These are phyloP conservation scores for Callyntrura guangdongensis DNA, from an alignment of 2,888 invertebrate genomes.

Conservation along the genomic window DNA sequence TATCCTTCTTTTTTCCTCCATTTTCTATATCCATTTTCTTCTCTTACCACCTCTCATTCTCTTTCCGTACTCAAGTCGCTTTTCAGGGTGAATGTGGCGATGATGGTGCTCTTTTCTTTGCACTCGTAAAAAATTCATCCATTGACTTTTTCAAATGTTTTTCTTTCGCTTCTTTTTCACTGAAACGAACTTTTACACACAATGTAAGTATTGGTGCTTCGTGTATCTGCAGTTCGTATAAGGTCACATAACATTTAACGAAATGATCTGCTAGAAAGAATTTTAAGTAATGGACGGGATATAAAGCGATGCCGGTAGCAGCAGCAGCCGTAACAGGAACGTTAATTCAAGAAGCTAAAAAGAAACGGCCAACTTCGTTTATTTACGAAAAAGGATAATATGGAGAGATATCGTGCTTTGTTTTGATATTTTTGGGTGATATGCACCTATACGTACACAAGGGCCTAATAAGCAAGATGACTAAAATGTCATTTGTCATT, in stretches of 20 bases:
- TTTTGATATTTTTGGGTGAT: background rate
- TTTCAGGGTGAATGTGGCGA: constrained; percentile 60
- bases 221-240: constrained; percentile 54
- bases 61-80: constrained; percentile 33
- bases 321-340: constrained; percentile 1
- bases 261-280: constrained; percentile 55
- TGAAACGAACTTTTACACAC: constrained; percentile 7
- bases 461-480: constrained; percentile 50
- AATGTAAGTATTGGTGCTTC: too few relatives aligned
- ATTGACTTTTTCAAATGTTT: constrained; percentile 59
- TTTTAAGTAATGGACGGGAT: constrained; percentile 42
- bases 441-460: background rate
- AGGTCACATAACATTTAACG: constrained; percentile 48
- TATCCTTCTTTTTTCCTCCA: constrained; percentile 72
- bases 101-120: constrained; percentile 41
- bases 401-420: constrained; percentile 2
- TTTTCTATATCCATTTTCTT: constrained; percentile 68
- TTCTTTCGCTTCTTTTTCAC: constrained; percentile 28
- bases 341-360: constrained; percentile 7
- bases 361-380: constrained; percentile 26
- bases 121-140: constrained; percentile 56
- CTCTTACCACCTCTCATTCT: constrained; percentile 54
- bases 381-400: constrained; percentile 40
- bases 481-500: constrained; percentile 75
- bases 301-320: constrained; percentile 29